Conservation (phyloP, 2,113 vertebrate species). For the Ammospiza caudacuta region DNA sequence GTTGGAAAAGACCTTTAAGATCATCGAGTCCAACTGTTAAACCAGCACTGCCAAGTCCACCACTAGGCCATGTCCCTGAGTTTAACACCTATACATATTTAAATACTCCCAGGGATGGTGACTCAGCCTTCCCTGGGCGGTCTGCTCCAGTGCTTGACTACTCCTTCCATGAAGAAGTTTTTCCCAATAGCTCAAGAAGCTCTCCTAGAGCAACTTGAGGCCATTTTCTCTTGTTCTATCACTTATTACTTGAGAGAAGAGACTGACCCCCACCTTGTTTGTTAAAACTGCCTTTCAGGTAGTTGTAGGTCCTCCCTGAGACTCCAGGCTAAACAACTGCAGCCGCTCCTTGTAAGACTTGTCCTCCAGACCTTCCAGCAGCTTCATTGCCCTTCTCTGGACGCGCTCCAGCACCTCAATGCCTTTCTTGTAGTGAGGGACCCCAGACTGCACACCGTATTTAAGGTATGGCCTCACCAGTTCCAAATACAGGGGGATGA, state of each 20-base stretch:
- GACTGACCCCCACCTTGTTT: not conserved
- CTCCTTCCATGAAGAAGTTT: not conserved
- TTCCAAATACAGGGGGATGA: too few species aligned
- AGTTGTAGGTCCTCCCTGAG: not conserved
- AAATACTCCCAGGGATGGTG: not conserved
- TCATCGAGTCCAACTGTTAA: not conserved
- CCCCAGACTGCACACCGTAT: not conserved
- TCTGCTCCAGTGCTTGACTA: not conserved
- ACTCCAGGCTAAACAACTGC: not conserved
- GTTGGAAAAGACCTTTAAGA: not conserved
- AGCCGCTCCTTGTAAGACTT: not conserved
- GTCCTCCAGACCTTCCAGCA: not conserved
- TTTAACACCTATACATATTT: not conserved
- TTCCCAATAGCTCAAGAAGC: too few species aligned
- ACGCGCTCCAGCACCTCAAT: accelerated
- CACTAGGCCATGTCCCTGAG: not conserved
- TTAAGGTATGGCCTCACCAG: not conserved
- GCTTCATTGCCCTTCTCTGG: not conserved
- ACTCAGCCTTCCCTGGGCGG: not conserved
- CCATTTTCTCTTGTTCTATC: not conserved
- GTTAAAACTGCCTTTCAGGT: not conserved
- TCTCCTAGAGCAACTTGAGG: not conserved
- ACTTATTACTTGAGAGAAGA: not conserved
- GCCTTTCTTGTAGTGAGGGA: not conserved
- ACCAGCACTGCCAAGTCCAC: not conserved